Conservation (phyloP, 2,888 invertebrate genomes). For the Ennomos fuscantarius region DNA sequence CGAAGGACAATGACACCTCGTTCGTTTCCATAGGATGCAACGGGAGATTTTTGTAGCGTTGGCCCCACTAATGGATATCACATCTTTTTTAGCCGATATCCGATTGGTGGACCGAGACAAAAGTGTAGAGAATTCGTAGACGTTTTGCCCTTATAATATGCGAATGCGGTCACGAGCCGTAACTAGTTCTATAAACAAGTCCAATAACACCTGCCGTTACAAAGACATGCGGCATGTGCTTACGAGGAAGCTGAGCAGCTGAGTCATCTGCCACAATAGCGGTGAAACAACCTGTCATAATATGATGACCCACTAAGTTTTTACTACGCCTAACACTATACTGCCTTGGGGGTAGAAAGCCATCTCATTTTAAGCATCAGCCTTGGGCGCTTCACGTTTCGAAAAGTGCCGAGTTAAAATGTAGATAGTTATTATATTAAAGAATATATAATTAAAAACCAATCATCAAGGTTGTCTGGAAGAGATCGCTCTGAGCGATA, state of each 20-base stretch:
- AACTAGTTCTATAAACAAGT: background rate
- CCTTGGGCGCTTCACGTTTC: background rate
- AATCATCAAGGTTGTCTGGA: no score
- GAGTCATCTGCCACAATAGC: conserved; percentile 31
- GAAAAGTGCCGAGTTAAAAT: background rate
- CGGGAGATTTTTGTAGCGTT: no score
- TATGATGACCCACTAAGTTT: conserved; percentile 31
- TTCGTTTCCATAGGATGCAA: no score
- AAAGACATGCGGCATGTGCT: conserved; percentile 5
- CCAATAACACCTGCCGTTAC: conserved; percentile 14
- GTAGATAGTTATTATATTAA: background rate
- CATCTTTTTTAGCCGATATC: no score
- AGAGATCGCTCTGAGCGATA: no score
- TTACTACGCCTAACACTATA: conserved; percentile 9
- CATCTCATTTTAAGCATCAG: conserved; percentile 8
- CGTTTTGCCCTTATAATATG: no score
- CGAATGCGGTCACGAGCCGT: no score
- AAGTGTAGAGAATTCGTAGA: no score
- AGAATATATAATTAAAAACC: background rate
- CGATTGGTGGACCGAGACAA: no score
- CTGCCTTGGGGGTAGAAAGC: conserved; percentile 38
- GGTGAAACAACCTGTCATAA: conserved; percentile 34
- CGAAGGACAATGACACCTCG: no score
- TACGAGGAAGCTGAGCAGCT: conserved; percentile 29
- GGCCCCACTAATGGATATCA: no score